Conservation (phyloP, 2,888 invertebrate genomes). For the Lasioglossum oenotherae region DNA sequence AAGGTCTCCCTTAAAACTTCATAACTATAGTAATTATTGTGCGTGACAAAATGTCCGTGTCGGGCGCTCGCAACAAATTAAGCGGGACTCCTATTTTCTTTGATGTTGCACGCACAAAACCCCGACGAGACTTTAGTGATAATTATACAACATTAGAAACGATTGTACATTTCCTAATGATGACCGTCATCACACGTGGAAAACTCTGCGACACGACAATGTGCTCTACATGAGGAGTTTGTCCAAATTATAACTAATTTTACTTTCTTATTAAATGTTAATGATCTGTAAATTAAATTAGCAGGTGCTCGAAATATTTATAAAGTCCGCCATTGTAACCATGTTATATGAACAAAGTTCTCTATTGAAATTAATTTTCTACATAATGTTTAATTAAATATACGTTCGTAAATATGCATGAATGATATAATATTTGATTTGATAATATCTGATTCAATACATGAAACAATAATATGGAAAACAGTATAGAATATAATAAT, state of each 20-base stretch:
- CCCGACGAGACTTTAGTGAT: slow-evolving; percentile 30
- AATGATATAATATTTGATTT: not conserved
- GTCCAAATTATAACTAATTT: not conserved
- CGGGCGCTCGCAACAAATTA: slow-evolving; percentile 42
- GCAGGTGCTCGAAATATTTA: not conserved
- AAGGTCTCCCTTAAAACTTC: slow-evolving; percentile 47
- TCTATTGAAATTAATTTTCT: not conserved
- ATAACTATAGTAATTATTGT: slow-evolving; percentile 49
- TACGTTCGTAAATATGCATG: not conserved
- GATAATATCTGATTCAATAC: not conserved
- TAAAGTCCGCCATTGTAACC: not conserved
- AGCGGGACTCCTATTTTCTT: slow-evolving; percentile 45
- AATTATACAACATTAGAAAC: slow-evolving; percentile 44
- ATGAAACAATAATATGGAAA: not conserved
- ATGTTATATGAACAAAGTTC: no score
- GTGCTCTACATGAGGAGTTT: not conserved
- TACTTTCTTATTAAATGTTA: not conserved
- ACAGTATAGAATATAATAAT: not conserved
- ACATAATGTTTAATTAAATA: not conserved
- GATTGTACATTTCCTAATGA: slow-evolving; percentile 28
- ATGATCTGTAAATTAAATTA: not conserved
- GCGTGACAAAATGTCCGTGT: slow-evolving; percentile 31
- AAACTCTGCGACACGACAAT: not conserved
- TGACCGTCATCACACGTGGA: not conserved
- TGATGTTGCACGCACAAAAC: slow-evolving; percentile 53